Conservation (phyloP, 2,113 vertebrate genomes). For the Herpetotheres cachinnans region DNA sequence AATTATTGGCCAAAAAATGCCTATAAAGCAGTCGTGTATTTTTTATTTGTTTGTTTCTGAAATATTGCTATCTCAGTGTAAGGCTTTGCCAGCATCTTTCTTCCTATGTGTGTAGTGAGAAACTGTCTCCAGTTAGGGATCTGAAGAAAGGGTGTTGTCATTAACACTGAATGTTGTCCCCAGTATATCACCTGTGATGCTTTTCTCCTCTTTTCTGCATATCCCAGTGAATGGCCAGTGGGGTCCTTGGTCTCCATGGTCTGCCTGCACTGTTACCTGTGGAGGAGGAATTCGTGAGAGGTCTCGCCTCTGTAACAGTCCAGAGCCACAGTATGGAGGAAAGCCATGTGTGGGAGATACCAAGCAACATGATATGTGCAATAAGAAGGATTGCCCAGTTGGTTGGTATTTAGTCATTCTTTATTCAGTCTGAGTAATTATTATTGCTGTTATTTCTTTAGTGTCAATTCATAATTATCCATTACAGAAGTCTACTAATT, state of each 20-base stretch:
- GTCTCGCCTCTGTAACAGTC: slow-evolving; percentile 88
- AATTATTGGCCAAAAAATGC: background rate
- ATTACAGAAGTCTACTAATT: background rate
- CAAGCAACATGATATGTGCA: slow-evolving; percentile 85
- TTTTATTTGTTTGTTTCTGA: background rate
- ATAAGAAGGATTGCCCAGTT: slow-evolving; percentile 84
- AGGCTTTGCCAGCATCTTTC: background rate
- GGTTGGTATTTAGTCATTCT: slow-evolving; percentile 72
- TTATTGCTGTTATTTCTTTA: background rate
- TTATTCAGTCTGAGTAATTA: background rate
- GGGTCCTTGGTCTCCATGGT: slow-evolving; percentile 98
- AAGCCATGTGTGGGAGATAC: slow-evolving; percentile 83
- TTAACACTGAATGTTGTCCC: background rate
- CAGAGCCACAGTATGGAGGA: slow-evolving; percentile 86
- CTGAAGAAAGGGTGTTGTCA: background rate
- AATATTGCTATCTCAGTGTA: background rate
- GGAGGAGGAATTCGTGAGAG: slow-evolving; percentile 87
- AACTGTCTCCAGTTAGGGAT: background rate
- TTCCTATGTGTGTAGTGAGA: background rate
- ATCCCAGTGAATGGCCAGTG: slow-evolving; percentile 89
- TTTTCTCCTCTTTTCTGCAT: background rate
- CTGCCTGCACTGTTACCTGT: slow-evolving; percentile 88
- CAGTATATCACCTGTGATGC: background rate
- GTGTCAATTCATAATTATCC: no score
- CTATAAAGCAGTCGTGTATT: background rate